phyloP scores from a whole-genome alignment of 2,888 invertebrate species.

The Laothoe populi region DNA sequence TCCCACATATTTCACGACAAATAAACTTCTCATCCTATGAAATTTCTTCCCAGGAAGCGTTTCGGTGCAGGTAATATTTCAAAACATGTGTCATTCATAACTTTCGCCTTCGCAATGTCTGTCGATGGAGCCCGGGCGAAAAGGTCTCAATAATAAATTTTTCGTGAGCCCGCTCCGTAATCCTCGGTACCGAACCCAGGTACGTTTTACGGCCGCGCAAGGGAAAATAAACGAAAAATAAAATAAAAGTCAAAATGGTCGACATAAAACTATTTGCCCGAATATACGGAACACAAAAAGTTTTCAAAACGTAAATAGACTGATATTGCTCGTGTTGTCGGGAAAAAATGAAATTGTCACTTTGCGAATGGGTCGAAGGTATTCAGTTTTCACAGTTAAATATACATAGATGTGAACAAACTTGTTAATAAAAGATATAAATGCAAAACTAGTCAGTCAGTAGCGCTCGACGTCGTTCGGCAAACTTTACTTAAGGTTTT shows the following conservation, averaged over 20 bases:
- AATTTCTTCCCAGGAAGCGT: conserved; percentile 76
- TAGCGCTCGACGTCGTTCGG: background rate
- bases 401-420: conserved; percentile 9
- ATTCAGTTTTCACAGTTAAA: background rate
- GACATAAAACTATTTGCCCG: conserved; percentile 81
- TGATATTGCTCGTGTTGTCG: conserved; percentile 51
- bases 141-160: conserved; percentile 85
- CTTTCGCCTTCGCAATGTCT: conserved; percentile 84
- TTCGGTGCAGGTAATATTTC: conserved; percentile 84
- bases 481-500: conserved; percentile 12
- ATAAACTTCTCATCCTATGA: conserved; percentile 83
- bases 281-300: conserved; percentile 67
- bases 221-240: conserved; percentile 85
- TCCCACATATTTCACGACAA: conserved; percentile 84
- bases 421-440: conserved; percentile 3
- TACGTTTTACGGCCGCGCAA: conserved; percentile 83
- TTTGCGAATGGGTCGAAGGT: conserved; percentile 25
- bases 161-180: conserved; percentile 81
- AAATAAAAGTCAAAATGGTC: conserved; percentile 84
- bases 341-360: conserved; percentile 45
- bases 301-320: conserved; percentile 62
- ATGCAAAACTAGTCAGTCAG: background rate
- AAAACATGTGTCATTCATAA: conserved; percentile 85
- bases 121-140: conserved; percentile 82
- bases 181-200: conserved; percentile 81